Base-by-base conservation (phyloP, 1,140 invertebrate species). In the Leptopilina clavipes region DNA sequence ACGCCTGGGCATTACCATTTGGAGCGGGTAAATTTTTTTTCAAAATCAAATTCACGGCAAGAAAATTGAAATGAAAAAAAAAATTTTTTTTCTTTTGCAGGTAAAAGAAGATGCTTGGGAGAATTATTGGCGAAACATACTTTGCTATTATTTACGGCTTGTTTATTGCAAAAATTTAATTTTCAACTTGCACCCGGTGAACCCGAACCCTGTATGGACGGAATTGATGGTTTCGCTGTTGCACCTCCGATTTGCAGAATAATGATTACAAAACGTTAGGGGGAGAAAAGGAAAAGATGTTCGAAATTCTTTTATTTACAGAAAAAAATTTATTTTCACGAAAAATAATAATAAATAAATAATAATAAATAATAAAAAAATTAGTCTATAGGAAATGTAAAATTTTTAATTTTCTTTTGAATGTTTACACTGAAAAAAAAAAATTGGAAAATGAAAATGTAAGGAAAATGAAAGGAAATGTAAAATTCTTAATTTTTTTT, bases 1-100 rank as follows among this genome's bases (percentile, higher is more conserved):
- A 91, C 74, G 87, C 91, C 14, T 89, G 90, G 86, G 81, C 92
- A 6, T 85, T 92, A 8, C 82, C 90, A 11, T 93, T 93, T 83
- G 92, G 92, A 45, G 84, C 88, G 65, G 92, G 92, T 92, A 82
- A 73, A 31, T 37, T 71, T 48, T 76, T 75, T 78, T 8, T n/a
- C n/a, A n/a, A n/a, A n/a, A n/a, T n/a, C n/a, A n/a, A n/a, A n/a
- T n/a, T n/a, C n/a, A n/a, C n/a, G n/a, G n/a, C n/a, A n/a, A n/a
- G n/a, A n/a, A n/a, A 71, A 40, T 40, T 40, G 11, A 73, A 59
- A 18, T 56, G 31, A 25, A 52, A 31, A 31, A 31, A 31, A 31
- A 31, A n/a, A n/a, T n/a, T 31, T 31, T 31, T 40, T 40, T 40
- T 40, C 37, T 7, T 70, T 83, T 83, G 31, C 70, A 90, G 89